These are phyloP conservation scores for Circaetus cinerascens DNA, from an alignment of 2,113 vertebrate species.

Conservation along the genomic window DNA sequence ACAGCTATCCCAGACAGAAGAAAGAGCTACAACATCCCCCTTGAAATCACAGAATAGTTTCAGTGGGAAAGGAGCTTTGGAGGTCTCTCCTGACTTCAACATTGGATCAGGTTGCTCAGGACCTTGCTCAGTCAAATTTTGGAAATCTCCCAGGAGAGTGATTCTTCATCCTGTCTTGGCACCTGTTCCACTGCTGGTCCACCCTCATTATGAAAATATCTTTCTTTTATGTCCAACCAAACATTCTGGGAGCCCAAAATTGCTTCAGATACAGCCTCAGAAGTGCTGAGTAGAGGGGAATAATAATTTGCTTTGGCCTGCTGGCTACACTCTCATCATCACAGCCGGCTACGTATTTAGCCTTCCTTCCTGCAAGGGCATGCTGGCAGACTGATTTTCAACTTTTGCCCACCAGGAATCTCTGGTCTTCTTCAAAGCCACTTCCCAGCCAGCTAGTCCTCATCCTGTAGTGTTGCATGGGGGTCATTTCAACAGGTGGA, in stretches of 20 bases:
- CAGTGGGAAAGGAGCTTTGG: background rate
- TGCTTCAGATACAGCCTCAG: background rate
- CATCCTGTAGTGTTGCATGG: background rate
- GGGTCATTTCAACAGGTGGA: background rate
- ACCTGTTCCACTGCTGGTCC: background rate
- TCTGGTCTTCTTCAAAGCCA: background rate
- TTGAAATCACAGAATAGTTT: background rate
- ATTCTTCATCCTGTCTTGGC: conserved; percentile 30
- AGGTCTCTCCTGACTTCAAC: background rate
- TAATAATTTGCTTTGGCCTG: conserved; percentile 32
- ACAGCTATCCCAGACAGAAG: background rate
- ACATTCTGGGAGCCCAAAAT: conserved; percentile 1
- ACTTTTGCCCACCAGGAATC: background rate
- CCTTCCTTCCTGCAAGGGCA: conserved; percentile 8
- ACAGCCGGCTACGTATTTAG: background rate
- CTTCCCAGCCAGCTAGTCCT: background rate
- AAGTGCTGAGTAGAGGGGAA: conserved; percentile 22
- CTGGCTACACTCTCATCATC: background rate
- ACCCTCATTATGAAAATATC: conserved; percentile 20
- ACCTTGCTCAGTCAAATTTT: background rate
- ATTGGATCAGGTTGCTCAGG: background rate
- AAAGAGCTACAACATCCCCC: background rate
- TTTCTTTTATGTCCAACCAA: conserved; percentile 25
- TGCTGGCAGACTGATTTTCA: background rate
- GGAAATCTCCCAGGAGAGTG: background rate